Evolutionary conservation across 1,140 invertebrate genomes (phyloP).

Genomic region (Calliopsis andreniformis): DNA sequence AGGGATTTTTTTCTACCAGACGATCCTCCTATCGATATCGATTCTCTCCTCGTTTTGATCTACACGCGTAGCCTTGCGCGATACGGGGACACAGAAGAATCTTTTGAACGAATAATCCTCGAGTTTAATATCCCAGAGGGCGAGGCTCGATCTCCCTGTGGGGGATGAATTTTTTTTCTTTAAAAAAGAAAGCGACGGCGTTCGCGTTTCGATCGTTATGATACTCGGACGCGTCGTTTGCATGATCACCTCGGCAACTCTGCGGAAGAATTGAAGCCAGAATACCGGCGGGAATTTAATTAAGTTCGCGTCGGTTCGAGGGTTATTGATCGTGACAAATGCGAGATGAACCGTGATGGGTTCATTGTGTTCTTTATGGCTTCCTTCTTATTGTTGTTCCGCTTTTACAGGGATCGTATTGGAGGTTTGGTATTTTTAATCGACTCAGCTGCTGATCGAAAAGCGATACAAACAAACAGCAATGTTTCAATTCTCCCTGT

Average conservation of each 20-base stretch:
- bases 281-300: conserved; percentile 22
- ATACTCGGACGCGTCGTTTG: not conserved
- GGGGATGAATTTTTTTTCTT: not conserved
- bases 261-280: too few species aligned
- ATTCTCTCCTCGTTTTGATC: not conserved
- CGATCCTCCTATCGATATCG: not conserved
- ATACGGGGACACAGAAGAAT: too few species aligned
- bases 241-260: too few species aligned
- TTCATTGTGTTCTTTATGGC: not conserved
- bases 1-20: not conserved
- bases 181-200: not conserved
- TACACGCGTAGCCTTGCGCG: too few species aligned
- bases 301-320: too few species aligned
- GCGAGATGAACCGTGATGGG: not conserved
- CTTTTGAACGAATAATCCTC: not conserved
- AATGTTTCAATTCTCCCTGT: too few species aligned
- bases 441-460: too few species aligned
- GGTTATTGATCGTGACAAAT: too few species aligned
- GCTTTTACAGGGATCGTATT: too few species aligned
- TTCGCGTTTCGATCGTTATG: not conserved
- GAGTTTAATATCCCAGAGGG: not conserved
- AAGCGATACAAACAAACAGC: too few species aligned
- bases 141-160: not conserved
- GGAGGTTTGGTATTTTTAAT: too few species aligned
- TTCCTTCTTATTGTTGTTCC: not conserved